phyloP scores from a whole-genome alignment of 2,888 invertebrate species.

The Drosophila eohydei region DNA sequence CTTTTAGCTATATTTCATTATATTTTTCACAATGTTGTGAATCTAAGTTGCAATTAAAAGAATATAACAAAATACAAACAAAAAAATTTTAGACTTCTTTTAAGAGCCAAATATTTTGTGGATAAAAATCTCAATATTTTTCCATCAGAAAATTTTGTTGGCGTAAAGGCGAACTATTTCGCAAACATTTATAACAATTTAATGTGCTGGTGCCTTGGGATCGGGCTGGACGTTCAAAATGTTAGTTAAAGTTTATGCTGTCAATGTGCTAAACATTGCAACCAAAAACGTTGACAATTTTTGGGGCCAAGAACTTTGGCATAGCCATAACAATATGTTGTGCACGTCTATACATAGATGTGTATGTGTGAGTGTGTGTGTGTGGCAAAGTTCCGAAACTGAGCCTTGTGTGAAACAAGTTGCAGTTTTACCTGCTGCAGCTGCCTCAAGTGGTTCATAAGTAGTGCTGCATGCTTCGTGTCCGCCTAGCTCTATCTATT shows the following conservation, averaged over 20 bases:
- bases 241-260: slow-evolving; percentile 72
- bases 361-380: slow-evolving; percentile 6
- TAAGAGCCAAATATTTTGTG: background rate
- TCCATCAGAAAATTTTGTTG: background rate
- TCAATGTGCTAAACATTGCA: slow-evolving; percentile 73
- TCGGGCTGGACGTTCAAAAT: slow-evolving; percentile 44
- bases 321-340: slow-evolving; percentile 75
- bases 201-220: slow-evolving; percentile 30
- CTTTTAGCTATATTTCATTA: slow-evolving; percentile 15
- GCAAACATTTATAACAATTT: slow-evolving; percentile 26
- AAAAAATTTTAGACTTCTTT: slow-evolving; percentile 7
- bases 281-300: slow-evolving; percentile 70
- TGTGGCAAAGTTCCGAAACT: slow-evolving; percentile 53
- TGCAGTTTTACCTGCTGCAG: slow-evolving; percentile 26
- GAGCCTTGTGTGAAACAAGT: background rate
- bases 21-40: background rate
- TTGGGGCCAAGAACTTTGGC: slow-evolving; percentile 71
- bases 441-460: slow-evolving; percentile 70
- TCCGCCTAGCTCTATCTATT: slow-evolving; percentile 54
- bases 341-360: slow-evolving; percentile 16
- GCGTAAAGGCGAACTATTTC: slow-evolving; percentile 3
- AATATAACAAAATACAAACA: slow-evolving; percentile 3
- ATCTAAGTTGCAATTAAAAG: slow-evolving; percentile 25
- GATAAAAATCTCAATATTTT: slow-evolving; percentile 5
- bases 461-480: slow-evolving; percentile 58